Evolutionary conservation across 2,797 vertebrate genomes (phyloP).

Genomic region (Myripristis murdjan): DNA sequence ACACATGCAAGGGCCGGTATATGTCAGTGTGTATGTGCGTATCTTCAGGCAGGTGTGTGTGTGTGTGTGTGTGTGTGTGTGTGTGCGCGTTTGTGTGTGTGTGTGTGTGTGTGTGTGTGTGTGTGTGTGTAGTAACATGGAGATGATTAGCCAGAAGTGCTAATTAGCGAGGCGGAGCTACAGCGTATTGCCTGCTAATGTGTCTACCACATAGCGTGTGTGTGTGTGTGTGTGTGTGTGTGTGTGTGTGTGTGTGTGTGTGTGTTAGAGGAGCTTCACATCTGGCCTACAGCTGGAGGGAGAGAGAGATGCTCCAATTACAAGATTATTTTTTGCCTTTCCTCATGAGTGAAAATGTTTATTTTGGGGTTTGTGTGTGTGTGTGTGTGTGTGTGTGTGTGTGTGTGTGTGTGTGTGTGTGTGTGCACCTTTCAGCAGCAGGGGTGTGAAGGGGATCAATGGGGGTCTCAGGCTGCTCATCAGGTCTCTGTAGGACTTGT

Average conservation of each 20-base stretch:
- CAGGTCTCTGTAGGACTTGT: slow-evolving; percentile 95
- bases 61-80: slow-evolving; percentile 6
- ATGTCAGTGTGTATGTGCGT: neutral
- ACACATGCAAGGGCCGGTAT: no score
- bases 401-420: slow-evolving; percentile 2
- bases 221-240: slow-evolving; percentile 10
- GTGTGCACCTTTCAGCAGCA: slow-evolving; percentile 94
- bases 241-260: slow-evolving; percentile 4
- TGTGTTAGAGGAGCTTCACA: slow-evolving; percentile 1
- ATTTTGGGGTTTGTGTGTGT: slow-evolving; percentile 10
- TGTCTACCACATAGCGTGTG: neutral
- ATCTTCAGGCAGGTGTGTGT: slow-evolving; percentile 1
- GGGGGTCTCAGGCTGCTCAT: slow-evolving; percentile 94
- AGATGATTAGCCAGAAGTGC: slow-evolving; percentile 5
- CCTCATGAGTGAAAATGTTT: neutral
- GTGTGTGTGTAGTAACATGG: slow-evolving; percentile 28
- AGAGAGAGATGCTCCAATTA: neutral
- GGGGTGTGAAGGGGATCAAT: slow-evolving; percentile 94
- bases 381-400: slow-evolving; percentile 14
- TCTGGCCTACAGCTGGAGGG: slow-evolving; percentile 27
- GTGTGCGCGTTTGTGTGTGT: slow-evolving; percentile 28
- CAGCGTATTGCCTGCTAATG: neutral
- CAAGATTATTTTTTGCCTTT: neutral
- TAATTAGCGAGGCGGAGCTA: slow-evolving; percentile 12
- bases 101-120: slow-evolving; percentile 23